These are phyloP conservation scores for Plemyria rubiginata DNA, from an alignment of 2,888 invertebrate species.

Conservation along the genomic window DNA sequence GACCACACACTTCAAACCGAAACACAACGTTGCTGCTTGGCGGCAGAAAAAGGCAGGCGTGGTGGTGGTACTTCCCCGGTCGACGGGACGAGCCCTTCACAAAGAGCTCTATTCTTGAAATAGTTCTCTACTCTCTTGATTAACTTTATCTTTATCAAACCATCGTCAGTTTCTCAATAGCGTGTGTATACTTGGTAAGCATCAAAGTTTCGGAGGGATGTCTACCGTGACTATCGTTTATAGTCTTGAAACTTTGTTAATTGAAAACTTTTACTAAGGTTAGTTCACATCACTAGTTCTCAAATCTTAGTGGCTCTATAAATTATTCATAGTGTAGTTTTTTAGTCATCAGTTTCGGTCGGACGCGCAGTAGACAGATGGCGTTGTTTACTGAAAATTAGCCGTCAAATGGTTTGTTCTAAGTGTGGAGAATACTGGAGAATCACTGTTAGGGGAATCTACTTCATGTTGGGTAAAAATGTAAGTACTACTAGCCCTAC, in stretches of 20 bases:
- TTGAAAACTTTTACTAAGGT: background rate
- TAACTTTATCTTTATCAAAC: no score
- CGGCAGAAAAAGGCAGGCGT: no score
- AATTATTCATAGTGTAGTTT: slow-evolving; percentile 68
- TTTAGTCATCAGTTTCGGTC: slow-evolving; percentile 60
- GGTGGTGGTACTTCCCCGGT: no score
- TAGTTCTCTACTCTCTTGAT: no score
- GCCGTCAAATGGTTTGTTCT: slow-evolving; percentile 25
- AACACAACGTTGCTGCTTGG: no score
- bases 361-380: slow-evolving; percentile 64
- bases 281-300: slow-evolving; percentile 26
- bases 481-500: background rate
- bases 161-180: no score
- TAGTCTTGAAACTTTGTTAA: background rate
- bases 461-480: background rate
- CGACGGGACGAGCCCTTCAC: no score
- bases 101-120: no score
- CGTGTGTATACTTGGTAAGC: no score
- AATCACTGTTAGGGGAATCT: slow-evolving; percentile 8
- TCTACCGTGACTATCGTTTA: no score
- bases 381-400: slow-evolving; percentile 49
- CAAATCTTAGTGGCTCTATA: slow-evolving; percentile 38
- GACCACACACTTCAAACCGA: no score
- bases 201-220: no score
- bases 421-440: slow-evolving; percentile 20